Percentiles rank a stretch among this genome's conserved stretches.
Conservation (phyloP, 92 coral and sea anemone species). For the Meandrina meandrites region DNA sequence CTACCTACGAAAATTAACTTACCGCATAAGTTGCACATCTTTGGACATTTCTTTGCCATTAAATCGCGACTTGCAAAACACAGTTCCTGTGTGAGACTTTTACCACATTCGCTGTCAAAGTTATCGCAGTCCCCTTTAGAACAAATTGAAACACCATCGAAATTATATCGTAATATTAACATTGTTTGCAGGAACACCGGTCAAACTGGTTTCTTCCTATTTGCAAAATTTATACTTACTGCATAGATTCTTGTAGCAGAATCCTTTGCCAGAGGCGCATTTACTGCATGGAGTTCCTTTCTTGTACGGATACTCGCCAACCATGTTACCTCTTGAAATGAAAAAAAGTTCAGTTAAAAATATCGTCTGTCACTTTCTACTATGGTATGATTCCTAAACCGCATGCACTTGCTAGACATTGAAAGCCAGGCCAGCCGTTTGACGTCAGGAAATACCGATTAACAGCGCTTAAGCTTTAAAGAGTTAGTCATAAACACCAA, state of each 20-base stretch:
- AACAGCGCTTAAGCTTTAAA: too few species aligned
- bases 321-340: slow-evolving; percentile 50
- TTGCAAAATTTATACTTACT: slow-evolving; percentile 48
- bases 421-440: too few species aligned
- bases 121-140: slow-evolving; percentile 67
- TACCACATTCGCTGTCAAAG: slow-evolving; percentile 61
- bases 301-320: slow-evolving; percentile 63
- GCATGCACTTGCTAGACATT: too few species aligned
- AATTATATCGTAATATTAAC: not conserved
- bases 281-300: slow-evolving; percentile 71
- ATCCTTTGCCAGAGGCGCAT: slow-evolving; percentile 75
- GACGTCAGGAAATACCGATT: too few species aligned
- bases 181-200: not conserved
- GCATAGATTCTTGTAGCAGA: slow-evolving; percentile 82
- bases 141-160: not conserved
- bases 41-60: slow-evolving; percentile 76
- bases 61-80: slow-evolving; percentile 45
- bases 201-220: not conserved
- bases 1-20: not conserved
- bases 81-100: slow-evolving; percentile 47
- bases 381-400: too few species aligned
- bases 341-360: not conserved
- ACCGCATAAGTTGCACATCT: slow-evolving; percentile 79
- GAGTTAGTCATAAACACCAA: too few species aligned
- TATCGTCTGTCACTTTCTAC: too few species aligned